phyloP scores from a whole-genome alignment of 2,888 invertebrate genomes.

The Oscheius myriophilus region DNA sequence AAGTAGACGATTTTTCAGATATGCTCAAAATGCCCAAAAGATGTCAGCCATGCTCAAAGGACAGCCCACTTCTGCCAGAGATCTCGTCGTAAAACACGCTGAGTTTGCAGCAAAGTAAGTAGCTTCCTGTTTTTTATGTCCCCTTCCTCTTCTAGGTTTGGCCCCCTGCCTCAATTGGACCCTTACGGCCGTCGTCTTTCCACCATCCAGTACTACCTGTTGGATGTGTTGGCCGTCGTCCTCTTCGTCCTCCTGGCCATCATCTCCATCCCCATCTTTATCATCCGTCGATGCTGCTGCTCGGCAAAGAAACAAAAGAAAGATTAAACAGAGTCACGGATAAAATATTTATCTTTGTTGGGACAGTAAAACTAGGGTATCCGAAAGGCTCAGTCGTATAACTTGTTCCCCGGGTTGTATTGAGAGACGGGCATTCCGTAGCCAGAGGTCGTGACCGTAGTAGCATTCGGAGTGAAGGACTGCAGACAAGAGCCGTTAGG shows the following conservation, averaged over 20 bases:
- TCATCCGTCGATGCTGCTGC: neutral
- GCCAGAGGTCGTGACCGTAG: too few relatives aligned
- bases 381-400: too few relatives aligned
- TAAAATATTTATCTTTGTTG: too few relatives aligned
- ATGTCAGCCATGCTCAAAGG: constrained; percentile 5
- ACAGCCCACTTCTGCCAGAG: constrained; percentile 13
- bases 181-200: constrained; percentile 34
- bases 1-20: neutral
- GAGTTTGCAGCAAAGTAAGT: constrained; percentile 24
- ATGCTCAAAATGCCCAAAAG: constrained; percentile 13
- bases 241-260: neutral
- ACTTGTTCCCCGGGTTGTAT: too few relatives aligned
- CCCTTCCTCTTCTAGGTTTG: constrained; percentile 28
- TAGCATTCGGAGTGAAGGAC: too few relatives aligned
- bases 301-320: constrained; percentile 9
- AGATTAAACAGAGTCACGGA: neutral
- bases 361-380: too few relatives aligned
- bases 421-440: too few relatives aligned
- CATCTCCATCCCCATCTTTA: constrained; percentile 5
- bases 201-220: constrained; percentile 33
- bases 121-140: neutral
- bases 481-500: too few relatives aligned
- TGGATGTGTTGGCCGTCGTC: constrained; percentile 32
- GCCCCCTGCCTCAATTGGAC: constrained; percentile 37
- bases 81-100: constrained; percentile 7